Conservation (phyloP, 2,113 vertebrate species). For the Numenius arquata region DNA sequence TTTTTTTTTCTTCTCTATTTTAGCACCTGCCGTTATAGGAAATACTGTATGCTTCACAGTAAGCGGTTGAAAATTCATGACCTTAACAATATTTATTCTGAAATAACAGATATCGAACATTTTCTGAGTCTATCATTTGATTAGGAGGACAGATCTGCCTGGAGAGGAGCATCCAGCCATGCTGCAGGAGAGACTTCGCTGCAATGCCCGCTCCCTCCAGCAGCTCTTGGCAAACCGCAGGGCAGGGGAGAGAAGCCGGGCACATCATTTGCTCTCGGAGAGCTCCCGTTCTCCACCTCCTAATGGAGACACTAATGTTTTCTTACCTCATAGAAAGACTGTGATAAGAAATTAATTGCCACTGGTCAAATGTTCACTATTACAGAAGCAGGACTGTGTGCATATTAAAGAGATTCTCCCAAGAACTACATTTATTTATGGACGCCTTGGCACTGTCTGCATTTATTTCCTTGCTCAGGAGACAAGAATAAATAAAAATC, state of each 20-base stretch:
- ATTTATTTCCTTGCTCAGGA: neutral
- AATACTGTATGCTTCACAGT: neutral
- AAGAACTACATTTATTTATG: slow-evolving; percentile 23
- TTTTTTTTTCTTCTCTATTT: neutral
- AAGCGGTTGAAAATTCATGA: slow-evolving; percentile 11
- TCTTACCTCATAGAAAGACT: slow-evolving; percentile 56
- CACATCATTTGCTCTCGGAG: neutral
- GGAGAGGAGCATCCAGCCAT: neutral
- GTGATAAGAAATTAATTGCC: slow-evolving; percentile 65
- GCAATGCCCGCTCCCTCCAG: neutral
- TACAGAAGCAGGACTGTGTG: neutral
- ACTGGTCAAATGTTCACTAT: slow-evolving; percentile 51
- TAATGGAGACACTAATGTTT: slow-evolving; percentile 51
- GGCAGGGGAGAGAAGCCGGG: neutral
- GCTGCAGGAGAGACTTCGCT: neutral
- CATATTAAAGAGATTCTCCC: slow-evolving; percentile 39
- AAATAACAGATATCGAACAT: neutral
- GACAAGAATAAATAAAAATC: neutral
- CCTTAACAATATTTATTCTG: neutral
- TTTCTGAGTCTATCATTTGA: neutral
- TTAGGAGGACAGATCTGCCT: neutral
- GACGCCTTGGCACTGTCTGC: neutral
- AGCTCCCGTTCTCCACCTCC: neutral
- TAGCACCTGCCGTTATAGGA: neutral
- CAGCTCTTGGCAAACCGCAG: neutral